Evolutionary conservation across 2,888 invertebrate species (phyloP).

Genomic region (Pseudoips prasinana): DNA sequence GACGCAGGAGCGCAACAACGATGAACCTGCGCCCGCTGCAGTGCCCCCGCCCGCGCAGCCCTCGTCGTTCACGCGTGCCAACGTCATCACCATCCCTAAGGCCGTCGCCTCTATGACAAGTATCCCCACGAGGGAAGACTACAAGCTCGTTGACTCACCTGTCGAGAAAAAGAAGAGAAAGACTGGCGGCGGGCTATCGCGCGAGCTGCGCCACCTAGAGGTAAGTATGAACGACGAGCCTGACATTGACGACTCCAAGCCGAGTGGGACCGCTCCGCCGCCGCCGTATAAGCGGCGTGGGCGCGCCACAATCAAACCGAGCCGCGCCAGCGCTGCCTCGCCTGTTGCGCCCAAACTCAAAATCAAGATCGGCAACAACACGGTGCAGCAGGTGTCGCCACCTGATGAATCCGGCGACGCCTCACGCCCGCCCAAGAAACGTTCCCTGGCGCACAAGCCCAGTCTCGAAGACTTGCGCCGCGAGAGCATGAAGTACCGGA

Average conservation of each 20-base stretch:
- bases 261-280: not conserved
- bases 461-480: constrained; percentile 90
- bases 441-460: constrained; percentile 82
- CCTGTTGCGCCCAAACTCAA: constrained; percentile 87
- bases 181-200: constrained; percentile 72
- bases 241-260: constrained; percentile 58
- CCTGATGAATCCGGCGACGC: constrained; percentile 4
- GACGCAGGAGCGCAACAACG: constrained; percentile 93
- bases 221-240: constrained; percentile 80
- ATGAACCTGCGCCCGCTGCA: constrained; percentile 80
- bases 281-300: constrained; percentile 51
- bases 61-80: constrained; percentile 83
- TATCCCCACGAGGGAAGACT: constrained; percentile 93
- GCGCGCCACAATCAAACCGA: constrained; percentile 51
- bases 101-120: constrained; percentile 94
- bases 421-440: constrained; percentile 90
- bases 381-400: constrained; percentile 70
- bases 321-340: constrained; percentile 40
- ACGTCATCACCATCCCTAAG: constrained; percentile 92
- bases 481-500: constrained; percentile 93
- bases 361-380: constrained; percentile 87
- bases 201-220: constrained; percentile 85
- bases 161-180: constrained; percentile 87
- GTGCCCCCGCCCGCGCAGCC: constrained; percentile 83
- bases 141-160: constrained; percentile 85